phyloP scores from a whole-genome alignment of 2,888 invertebrate species.

The Oscheius sp. region DNA sequence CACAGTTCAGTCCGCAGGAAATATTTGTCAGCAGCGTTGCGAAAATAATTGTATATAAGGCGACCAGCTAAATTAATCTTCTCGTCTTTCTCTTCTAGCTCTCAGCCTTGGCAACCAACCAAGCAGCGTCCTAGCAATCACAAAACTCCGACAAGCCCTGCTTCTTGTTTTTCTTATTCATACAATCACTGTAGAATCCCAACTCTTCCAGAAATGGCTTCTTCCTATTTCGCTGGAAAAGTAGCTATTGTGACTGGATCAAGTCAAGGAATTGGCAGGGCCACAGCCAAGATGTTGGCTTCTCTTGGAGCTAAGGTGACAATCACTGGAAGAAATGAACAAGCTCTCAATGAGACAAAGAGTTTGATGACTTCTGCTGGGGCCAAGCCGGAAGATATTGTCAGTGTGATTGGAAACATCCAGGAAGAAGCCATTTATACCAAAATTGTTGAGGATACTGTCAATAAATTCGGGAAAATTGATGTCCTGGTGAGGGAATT shows the following conservation, averaged over 20 bases:
- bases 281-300: conserved; percentile 35
- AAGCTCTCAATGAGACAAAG: conserved; percentile 28
- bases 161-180: too few relatives aligned
- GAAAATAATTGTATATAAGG: too few relatives aligned
- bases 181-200: too few relatives aligned
- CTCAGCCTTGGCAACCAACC: too few relatives aligned
- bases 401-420: conserved; percentile 69
- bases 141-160: too few relatives aligned
- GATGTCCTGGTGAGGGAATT: conserved; percentile 42
- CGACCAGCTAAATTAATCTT: background rate
- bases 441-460: conserved; percentile 41
- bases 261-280: conserved; percentile 41
- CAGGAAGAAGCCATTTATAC: conserved; percentile 40
- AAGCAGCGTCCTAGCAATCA: too few relatives aligned
- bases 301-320: conserved; percentile 41
- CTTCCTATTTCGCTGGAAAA: background rate
- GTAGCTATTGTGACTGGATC: conserved; percentile 28
- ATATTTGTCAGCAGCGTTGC: too few relatives aligned
- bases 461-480: conserved; percentile 48
- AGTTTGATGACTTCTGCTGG: background rate
- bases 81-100: background rate
- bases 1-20: background rate
- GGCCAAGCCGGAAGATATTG: background rate
- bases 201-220: too few relatives aligned
- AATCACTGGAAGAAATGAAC: conserved; percentile 38